Evolutionary conservation across 2,888 invertebrate species (phyloP).

Genomic region (Andrena chrysosceles): DNA sequence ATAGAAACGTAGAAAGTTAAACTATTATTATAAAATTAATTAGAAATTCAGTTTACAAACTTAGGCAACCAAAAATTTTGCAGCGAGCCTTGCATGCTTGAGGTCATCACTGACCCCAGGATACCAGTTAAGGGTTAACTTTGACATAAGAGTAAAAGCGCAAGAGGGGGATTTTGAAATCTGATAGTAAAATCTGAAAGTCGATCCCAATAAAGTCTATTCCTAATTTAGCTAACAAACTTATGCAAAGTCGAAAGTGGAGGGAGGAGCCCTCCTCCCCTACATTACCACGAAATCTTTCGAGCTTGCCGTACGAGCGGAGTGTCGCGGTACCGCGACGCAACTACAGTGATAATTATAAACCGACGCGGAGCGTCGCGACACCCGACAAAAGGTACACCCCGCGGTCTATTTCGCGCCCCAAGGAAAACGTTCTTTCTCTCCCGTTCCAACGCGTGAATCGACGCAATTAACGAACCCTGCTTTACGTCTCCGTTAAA

Average conservation of each 20-base stretch:
- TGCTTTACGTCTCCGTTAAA: conserved; percentile 14
- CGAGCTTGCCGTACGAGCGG: conserved; percentile 16
- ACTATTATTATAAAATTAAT: too few species aligned
- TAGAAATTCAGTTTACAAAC: too few species aligned
- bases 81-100: too few species aligned
- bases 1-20: too few species aligned
- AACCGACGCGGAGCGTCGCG: conserved; percentile 59
- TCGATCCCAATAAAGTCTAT: too few species aligned
- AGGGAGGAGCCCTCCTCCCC: not conserved
- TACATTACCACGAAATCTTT: conserved; percentile 10
- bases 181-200: too few species aligned
- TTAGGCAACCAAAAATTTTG: too few species aligned
- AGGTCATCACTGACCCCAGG: too few species aligned
- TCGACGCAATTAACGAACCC: conserved; percentile 39
- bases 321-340: conserved; percentile 31
- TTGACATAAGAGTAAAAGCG: too few species aligned
- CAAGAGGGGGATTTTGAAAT: too few species aligned
- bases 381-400: conserved; percentile 57
- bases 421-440: conserved; percentile 37
- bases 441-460: conserved; percentile 5
- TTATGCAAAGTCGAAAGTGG: not conserved
- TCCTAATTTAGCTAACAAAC: too few species aligned
- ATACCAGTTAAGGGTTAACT: too few species aligned
- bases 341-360: conserved; percentile 77
- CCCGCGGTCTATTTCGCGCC: conserved; percentile 58